phyloP scores from a whole-genome alignment of 2,113 vertebrate genomes.

The Tupaia chinensis region DNA sequence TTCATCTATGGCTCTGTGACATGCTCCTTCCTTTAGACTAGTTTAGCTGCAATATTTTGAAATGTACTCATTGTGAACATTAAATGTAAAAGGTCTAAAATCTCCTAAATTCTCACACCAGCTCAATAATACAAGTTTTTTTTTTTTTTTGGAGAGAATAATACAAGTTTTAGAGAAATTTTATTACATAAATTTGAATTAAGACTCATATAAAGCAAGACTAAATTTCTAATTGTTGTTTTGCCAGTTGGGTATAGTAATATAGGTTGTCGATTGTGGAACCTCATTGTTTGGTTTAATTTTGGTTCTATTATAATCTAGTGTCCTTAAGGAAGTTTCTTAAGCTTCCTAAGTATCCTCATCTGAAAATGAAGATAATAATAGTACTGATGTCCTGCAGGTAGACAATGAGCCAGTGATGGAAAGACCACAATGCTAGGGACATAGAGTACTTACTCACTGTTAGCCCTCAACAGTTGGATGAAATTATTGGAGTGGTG shows the following conservation, averaged over 20 bases:
- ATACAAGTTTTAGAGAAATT: constrained; percentile 14
- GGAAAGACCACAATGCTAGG: background rate
- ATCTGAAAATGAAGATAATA: background rate
- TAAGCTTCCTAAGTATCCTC: background rate
- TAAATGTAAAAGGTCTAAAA: background rate
- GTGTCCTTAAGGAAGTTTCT: background rate
- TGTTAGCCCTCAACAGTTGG: background rate
- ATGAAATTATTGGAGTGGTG: background rate
- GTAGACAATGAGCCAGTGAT: background rate
- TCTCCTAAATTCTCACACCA: background rate
- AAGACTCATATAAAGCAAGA: background rate
- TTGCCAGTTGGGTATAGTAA: background rate
- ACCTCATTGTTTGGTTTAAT: background rate
- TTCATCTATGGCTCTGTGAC: background rate
- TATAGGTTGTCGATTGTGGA: background rate
- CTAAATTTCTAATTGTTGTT: background rate
- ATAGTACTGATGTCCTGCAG: background rate
- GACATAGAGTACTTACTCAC: background rate
- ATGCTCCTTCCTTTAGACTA: accelerated
- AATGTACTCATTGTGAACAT: background rate
- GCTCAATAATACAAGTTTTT: background rate
- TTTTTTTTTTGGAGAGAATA: no score
- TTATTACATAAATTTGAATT: background rate
- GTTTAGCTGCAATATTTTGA: background rate
- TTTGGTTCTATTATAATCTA: background rate